These are phyloP conservation scores for Mactra quadrangularis DNA, from an alignment of 1,140 invertebrate species.

Conservation along the genomic window DNA sequence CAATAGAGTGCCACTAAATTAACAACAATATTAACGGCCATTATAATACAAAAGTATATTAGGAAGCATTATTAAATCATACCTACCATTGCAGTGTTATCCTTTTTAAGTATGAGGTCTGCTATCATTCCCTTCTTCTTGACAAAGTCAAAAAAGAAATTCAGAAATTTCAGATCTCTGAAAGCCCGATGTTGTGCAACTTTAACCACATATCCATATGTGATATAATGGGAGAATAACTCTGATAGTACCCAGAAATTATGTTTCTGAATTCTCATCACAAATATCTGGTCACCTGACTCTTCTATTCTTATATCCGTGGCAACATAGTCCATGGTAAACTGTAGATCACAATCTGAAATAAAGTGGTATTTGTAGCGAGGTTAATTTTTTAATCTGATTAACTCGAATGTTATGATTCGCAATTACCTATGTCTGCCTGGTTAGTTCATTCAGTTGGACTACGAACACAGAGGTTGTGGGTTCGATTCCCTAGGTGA, in stretches of 20 bases:
- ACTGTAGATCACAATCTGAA: constrained; percentile 39
- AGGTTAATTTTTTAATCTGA: too few species aligned
- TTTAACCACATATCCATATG: constrained; percentile 18
- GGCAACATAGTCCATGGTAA: constrained; percentile 40
- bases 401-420: too few species aligned
- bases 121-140: not conserved
- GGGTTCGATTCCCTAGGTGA: too few species aligned
- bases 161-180: constrained; percentile 8
- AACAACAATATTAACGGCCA: too few species aligned
- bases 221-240: constrained; percentile 30
- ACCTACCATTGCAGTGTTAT: constrained; percentile 27
- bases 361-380: too few species aligned
- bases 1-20: too few species aligned
- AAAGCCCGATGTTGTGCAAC: constrained; percentile 41
- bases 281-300: constrained; percentile 43
- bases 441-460: too few species aligned
- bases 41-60: too few species aligned
- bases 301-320: not conserved
- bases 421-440: too few species aligned
- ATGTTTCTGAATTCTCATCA: constrained; percentile 25
- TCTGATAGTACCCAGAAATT: constrained; percentile 29
- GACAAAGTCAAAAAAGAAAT: constrained; percentile 36
- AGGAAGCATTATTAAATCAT: too few species aligned
- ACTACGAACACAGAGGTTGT: too few species aligned
- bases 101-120: not conserved